Percentiles rank a stretch among this genome's conserved stretches.
phyloP scores from a whole-genome alignment of 2,797 vertebrate genomes.

The Lacerta bilineata region DNA sequence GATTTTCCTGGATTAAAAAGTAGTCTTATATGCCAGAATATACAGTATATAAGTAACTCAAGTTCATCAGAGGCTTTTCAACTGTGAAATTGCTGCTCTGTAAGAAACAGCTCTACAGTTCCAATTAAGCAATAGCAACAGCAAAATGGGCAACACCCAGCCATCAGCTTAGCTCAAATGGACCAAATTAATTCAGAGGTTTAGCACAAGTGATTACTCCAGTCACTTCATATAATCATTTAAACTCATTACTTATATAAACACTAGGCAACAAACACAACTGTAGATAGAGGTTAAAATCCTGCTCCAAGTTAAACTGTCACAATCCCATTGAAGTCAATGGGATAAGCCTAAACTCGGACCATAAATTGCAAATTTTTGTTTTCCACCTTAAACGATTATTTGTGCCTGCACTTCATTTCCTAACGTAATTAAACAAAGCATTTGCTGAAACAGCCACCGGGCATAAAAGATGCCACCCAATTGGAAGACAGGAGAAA shows the following conservation, averaged over 20 bases:
- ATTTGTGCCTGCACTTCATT: not conserved
- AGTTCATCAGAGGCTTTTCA: not conserved
- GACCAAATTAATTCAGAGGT: conserved; percentile 24
- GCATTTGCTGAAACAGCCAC: not conserved
- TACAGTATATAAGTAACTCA: fast-evolving
- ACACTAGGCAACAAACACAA: conserved; percentile 11
- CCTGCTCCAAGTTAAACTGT: not conserved
- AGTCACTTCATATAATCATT: conserved; percentile 15
- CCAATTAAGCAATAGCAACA: conserved; percentile 22
- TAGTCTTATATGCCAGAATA: too few relatives aligned
- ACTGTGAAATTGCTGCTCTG: fast-evolving
- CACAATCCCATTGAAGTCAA: not conserved
- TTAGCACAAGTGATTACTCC: conserved; percentile 1
- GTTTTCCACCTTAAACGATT: not conserved
- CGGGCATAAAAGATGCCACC: not conserved
- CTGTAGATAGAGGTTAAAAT: conserved; percentile 15
- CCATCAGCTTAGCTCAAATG: not conserved
- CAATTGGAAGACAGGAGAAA: not conserved
- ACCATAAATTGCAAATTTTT: conserved; percentile 6
- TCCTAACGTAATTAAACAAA: not conserved
- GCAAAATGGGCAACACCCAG: not conserved
- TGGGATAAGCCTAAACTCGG: not conserved
- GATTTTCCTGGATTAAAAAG: too few relatives aligned
- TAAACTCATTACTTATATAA: conserved; percentile 31
- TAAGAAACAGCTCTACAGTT: conserved; percentile 3